Percentiles rank a stretch among this genome's conserved stretches.
Conservation (phyloP, 1,140 invertebrate species). For the Myzus persicae region DNA sequence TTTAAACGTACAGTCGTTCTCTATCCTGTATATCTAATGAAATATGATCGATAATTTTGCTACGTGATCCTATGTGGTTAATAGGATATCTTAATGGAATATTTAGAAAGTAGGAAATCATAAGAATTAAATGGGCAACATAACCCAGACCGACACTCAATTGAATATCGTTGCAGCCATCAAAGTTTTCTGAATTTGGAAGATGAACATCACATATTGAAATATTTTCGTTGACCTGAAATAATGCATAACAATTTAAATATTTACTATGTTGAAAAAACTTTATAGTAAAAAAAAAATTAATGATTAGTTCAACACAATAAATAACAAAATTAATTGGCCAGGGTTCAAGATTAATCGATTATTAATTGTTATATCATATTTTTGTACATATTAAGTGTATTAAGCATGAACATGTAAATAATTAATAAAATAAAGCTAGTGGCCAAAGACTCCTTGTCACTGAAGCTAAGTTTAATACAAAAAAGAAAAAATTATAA, state of each 20-base stretch:
- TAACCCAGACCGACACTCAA: conserved; percentile 82
- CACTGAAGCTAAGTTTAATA: background rate
- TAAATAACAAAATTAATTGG: background rate
- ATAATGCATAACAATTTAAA: conserved; percentile 54
- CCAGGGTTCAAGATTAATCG: background rate
- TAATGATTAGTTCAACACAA: background rate
- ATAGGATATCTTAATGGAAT: conserved; percentile 83
- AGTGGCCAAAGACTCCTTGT: background rate
- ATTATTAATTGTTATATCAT: background rate
- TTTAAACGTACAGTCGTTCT: conserved; percentile 75
- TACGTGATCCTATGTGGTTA: conserved; percentile 77
- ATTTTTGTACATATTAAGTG: background rate
- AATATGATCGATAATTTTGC: conserved; percentile 80
- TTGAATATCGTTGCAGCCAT: conserved; percentile 70
- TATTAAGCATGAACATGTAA: background rate
- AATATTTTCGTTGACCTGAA: conserved; percentile 67
- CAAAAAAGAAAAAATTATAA: background rate
- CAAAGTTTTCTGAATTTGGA: conserved; percentile 76
- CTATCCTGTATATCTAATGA: conserved; percentile 75
- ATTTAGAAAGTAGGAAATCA: conserved; percentile 82
- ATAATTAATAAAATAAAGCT: background rate
- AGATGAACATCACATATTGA: conserved; percentile 77
- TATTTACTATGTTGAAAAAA: background rate
- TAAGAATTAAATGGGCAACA: conserved; percentile 79
- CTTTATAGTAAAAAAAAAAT: too few relatives aligned